phyloP scores from a whole-genome alignment of 2,113 vertebrate species.

The Sprattus sprattus region DNA sequence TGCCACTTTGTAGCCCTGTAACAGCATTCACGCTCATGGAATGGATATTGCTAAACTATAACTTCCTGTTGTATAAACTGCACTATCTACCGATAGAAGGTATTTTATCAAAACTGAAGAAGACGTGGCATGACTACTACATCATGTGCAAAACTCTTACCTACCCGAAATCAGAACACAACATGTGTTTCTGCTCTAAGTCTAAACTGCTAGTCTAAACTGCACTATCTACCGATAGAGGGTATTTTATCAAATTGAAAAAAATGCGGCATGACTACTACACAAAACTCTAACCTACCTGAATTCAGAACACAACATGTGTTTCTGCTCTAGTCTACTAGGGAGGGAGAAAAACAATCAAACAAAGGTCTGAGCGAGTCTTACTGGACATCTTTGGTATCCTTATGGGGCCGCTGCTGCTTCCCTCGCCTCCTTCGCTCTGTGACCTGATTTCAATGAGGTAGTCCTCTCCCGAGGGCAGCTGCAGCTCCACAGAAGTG shows the following conservation, averaged over 20 bases:
- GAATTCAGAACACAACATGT: not conserved
- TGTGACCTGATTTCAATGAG: slow-evolving; percentile 84
- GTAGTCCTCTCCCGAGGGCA: slow-evolving; percentile 84
- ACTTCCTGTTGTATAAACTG: not conserved
- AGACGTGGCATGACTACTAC: not conserved
- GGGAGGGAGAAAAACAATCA: not conserved
- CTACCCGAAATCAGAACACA: not conserved
- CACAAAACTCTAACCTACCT: not conserved
- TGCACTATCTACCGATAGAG: not conserved
- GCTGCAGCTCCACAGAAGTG: slow-evolving; percentile 81
- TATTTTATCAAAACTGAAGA: not conserved
- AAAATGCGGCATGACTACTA: not conserved
- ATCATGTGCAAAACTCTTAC: not conserved
- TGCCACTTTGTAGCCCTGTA: too few relatives aligned
- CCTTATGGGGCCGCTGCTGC: slow-evolving; percentile 84
- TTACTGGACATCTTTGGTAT: slow-evolving; percentile 89
- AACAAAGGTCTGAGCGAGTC: slow-evolving; percentile 15
- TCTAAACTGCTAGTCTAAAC: too few relatives aligned
- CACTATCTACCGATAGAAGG: not conserved
- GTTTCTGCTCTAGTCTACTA: too few relatives aligned
- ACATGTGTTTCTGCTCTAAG: too few relatives aligned
- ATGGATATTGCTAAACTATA: too few relatives aligned
- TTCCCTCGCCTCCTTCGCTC: slow-evolving; percentile 83
- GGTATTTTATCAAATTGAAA: not conserved
- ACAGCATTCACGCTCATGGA: too few relatives aligned